A percentile compares a stretch with the other conserved stretches of the same genome.
These are phyloP conservation scores for Chrysochloris asiatica DNA, from an alignment of 2,113 vertebrate genomes.

Conservation along the genomic window DNA sequence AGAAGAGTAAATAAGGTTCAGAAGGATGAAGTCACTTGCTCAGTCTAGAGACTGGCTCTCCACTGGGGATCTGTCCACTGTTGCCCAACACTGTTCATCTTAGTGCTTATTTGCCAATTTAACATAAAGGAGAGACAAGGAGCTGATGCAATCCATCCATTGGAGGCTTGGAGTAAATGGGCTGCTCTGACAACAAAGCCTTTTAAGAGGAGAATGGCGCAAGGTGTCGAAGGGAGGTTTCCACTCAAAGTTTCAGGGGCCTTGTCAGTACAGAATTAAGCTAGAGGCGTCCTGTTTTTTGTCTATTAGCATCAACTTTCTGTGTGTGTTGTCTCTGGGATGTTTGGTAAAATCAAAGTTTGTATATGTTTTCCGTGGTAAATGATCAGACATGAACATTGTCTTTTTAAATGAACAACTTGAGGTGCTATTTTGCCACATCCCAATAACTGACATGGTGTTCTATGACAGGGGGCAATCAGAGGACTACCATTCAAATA, in stretches of 20 bases:
- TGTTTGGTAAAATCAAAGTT: background rate
- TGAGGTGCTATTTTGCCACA: background rate
- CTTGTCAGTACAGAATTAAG: background rate
- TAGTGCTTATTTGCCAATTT: background rate
- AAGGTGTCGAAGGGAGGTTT: background rate
- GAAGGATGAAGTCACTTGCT: background rate
- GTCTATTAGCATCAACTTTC: no score
- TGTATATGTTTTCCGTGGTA: background rate
- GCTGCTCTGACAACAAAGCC: background rate
- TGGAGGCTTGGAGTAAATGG: background rate
- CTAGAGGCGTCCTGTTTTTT: background rate
- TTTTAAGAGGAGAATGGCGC: background rate
- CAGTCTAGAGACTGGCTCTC: background rate
- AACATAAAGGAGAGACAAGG: slow-evolving; percentile 16
- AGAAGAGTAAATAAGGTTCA: background rate
- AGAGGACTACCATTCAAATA: background rate
- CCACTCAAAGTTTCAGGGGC: background rate
- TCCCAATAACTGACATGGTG: background rate
- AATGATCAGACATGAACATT: background rate
- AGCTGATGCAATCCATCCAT: background rate
- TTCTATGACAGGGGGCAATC: background rate
- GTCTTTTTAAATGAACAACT: background rate
- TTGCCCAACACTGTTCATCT: background rate
- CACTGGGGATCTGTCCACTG: no score
- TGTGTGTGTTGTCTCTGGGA: background rate